Percentiles rank a stretch among this genome's conserved stretches.
These are phyloP conservation scores for Acleris literana DNA, from an alignment of 2,888 invertebrate genomes.

Conservation along the genomic window DNA sequence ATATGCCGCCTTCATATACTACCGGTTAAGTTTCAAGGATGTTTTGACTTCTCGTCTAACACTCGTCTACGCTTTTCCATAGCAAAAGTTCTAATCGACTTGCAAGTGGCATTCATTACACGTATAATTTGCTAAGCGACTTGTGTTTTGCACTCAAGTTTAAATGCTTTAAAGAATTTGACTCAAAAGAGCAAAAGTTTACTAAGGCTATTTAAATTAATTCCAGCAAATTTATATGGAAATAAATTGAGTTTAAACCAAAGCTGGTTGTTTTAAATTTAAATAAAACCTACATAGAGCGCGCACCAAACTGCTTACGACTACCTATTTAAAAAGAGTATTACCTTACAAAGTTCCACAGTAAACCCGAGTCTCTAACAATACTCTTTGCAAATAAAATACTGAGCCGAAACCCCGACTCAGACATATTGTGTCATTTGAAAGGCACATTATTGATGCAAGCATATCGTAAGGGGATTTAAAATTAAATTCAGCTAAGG, in stretches of 20 bases:
- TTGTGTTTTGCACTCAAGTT: too few relatives aligned
- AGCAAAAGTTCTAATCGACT: background rate
- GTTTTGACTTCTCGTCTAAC: slow-evolving; percentile 26
- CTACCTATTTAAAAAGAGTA: slow-evolving; percentile 9
- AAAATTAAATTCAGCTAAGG: slow-evolving; percentile 61
- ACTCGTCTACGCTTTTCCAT: background rate
- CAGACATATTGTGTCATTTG: slow-evolving; percentile 35
- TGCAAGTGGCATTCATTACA: background rate
- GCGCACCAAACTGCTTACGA: slow-evolving; percentile 27
- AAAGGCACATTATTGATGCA: slow-evolving; percentile 51
- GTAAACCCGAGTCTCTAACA: slow-evolving; percentile 14
- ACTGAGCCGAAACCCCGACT: slow-evolving; percentile 32
- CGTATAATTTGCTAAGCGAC: background rate
- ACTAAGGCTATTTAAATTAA: slow-evolving; percentile 10
- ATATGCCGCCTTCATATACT: slow-evolving; percentile 21
- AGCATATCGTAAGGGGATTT: slow-evolving; percentile 59
- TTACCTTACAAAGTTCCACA: slow-evolving; percentile 20
- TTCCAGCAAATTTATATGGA: slow-evolving; percentile 11
- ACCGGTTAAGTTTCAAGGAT: slow-evolving; percentile 24
- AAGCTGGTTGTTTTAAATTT: slow-evolving; percentile 16
- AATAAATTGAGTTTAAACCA: slow-evolving; percentile 18
- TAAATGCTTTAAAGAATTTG: too few relatives aligned
- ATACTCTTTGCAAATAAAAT: slow-evolving; percentile 26
- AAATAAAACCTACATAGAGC: slow-evolving; percentile 21
- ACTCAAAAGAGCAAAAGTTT: too few relatives aligned